Evolutionary conservation across 2,113 vertebrate species (phyloP), one percentile per base, ranked within the genome.

Genomic region (Puma concolor): DNA sequence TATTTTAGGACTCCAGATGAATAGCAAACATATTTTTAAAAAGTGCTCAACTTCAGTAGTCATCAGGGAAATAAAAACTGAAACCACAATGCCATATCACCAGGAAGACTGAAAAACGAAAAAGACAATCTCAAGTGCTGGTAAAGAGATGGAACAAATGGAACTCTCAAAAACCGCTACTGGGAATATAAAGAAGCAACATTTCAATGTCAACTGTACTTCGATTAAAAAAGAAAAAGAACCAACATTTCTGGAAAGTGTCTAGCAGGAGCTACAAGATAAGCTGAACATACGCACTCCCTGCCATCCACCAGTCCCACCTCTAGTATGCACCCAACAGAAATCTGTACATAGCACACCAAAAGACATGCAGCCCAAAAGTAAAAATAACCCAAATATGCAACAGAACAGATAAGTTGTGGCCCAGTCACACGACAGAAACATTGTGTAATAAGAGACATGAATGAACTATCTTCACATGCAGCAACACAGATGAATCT

Each of bases 1-100:
- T 67, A 87, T 67, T 76, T 96, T 19, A 83, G 41, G 67, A 48
- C 21, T 84, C n/a, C 76, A 91, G 63, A 94, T 88, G 8, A 96
- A 80, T 8, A 83, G 69, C 10, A 93, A 93, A 48, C n/a, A 31
- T 23, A 92, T 74, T 29, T 76, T 50, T n/a, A 7, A n/a, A 92
- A 92, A 17, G 23, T 8, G 27, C 27, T 74, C 57, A 31, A 81
- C 57, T 67, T n/a, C n/a, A 63, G 64, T 0, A 81, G 79, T 77
- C 29, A 60, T 44, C 11, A 41, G 50, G 50, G 17, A 41, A 91
- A 89, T 21, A 6, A 38, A 74, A 92, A 90, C 14, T 88, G 57
- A 88, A 90, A 80, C 23, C 67, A 79, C 81, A 60, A 50, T 19
- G 25, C 25, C 19, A 2, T n/a, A 64, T 38, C 41, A 50, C 19